Conservation (phyloP, 2,888 invertebrate species). For the Cantharis rustica region DNA sequence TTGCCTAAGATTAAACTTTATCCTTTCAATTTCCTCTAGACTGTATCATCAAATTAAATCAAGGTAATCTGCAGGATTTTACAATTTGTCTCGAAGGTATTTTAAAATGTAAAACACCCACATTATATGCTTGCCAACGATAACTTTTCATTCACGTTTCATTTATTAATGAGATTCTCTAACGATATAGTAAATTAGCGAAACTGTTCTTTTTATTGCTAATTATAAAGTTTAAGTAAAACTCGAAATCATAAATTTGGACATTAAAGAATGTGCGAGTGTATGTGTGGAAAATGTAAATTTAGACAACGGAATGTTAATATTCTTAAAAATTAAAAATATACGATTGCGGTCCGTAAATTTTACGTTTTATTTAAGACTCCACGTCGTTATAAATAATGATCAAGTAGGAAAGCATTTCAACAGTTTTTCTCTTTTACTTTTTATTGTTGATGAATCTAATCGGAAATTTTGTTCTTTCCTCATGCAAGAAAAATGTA, state of each 20-base stretch:
- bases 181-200: background rate
- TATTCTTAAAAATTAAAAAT: background rate
- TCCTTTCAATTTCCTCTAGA: background rate
- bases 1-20: background rate
- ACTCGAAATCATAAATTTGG: background rate
- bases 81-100: background rate
- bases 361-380: background rate
- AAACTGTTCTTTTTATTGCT: background rate
- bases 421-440: background rate
- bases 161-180: constrained; percentile 11
- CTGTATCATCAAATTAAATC: background rate
- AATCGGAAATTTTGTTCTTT: background rate
- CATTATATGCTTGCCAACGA: constrained; percentile 6
- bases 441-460: background rate
- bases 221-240: background rate
- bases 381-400: background rate
- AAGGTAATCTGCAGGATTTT: background rate
- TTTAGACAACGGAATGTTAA: background rate
- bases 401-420: background rate
- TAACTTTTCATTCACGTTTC: constrained; percentile 14
- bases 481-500: background rate
- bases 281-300: background rate
- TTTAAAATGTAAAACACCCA: background rate
- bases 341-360: background rate
- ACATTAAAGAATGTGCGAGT: background rate